Percentiles rank a stretch among this genome's conserved stretches.
These are phyloP conservation scores for Aphidius gifuensis DNA, from an alignment of 1,140 invertebrate species.

Conservation along the genomic window DNA sequence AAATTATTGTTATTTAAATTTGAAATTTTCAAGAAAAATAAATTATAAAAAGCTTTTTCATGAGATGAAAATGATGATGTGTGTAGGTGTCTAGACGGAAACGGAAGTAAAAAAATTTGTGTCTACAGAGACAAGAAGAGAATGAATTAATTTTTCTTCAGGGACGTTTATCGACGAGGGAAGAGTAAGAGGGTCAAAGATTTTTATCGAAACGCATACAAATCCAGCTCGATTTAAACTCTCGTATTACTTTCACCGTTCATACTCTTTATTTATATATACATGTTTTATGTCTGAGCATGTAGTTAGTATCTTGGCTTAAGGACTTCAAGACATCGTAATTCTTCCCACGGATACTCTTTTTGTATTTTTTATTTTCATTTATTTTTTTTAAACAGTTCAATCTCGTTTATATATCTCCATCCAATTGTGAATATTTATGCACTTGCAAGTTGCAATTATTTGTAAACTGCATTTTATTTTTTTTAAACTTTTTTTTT, in stretches of 20 bases:
- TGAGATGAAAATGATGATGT: too few relatives aligned
- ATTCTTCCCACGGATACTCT: slow-evolving; percentile 14
- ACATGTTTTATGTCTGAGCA: background rate
- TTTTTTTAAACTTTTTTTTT: too few relatives aligned
- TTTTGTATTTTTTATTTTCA: background rate
- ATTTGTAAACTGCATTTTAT: too few relatives aligned
- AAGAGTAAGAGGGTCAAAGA: slow-evolving; percentile 19
- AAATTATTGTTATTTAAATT: too few relatives aligned
- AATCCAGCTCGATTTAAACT: slow-evolving; percentile 18
- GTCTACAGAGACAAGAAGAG: too few relatives aligned
- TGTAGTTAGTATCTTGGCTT: background rate
- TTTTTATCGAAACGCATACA: slow-evolving; percentile 23
- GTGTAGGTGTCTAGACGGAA: too few relatives aligned
- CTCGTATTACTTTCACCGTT: slow-evolving; percentile 20
- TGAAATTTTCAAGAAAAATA: too few relatives aligned
- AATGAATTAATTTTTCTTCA: too few relatives aligned
- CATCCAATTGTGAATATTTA: background rate
- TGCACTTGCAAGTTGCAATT: too few relatives aligned
- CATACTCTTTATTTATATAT: slow-evolving; percentile 8
- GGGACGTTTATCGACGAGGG: background rate
- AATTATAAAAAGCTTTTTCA: too few relatives aligned
- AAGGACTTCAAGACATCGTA: background rate
- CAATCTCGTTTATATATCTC: background rate
- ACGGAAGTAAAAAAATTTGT: too few relatives aligned
- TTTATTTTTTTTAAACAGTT: slow-evolving; percentile 3